Conservation (phyloP, 2,797 vertebrate genomes). For the Neosilurus mollespiculum region DNA sequence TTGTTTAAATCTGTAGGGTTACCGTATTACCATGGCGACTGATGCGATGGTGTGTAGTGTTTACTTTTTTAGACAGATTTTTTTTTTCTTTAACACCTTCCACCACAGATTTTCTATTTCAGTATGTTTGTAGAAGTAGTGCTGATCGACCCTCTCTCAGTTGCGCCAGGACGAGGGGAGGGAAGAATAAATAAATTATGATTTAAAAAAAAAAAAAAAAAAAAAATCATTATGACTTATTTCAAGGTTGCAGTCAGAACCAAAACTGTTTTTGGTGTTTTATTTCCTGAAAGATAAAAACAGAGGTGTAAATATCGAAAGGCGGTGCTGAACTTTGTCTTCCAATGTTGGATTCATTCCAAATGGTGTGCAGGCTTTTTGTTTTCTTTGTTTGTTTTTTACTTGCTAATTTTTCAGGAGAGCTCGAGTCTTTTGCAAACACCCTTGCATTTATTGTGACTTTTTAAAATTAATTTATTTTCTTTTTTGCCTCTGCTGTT, state of each 20-base stretch:
- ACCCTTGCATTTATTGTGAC: constrained; percentile 24
- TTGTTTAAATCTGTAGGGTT: not conserved
- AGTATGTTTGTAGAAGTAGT: not conserved
- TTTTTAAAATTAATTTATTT: not conserved
- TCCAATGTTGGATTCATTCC: constrained; percentile 50
- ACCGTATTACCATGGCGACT: not conserved
- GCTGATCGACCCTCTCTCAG: constrained; percentile 7
- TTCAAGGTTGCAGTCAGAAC: constrained; percentile 31
- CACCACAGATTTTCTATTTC: not conserved
- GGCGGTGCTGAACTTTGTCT: constrained; percentile 51
- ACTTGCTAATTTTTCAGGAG: not conserved
- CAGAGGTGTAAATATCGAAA: constrained; percentile 11
- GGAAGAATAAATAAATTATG: too few relatives aligned
- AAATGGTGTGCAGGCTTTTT: constrained; percentile 36
- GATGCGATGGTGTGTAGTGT: not conserved
- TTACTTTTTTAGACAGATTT: not conserved
- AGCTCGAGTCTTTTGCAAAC: not conserved
- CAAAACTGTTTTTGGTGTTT: constrained; percentile 7
- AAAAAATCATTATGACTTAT: constrained; percentile 2
- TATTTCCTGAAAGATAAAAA: not conserved
- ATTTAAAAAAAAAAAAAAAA: too few relatives aligned
- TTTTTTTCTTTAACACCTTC: not conserved
- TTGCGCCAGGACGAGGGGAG: not conserved
- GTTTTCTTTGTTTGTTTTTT: not conserved
- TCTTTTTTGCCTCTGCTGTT: constrained; percentile 22